Conservation (phyloP, 1,140 invertebrate species). For the Mya arenaria region DNA sequence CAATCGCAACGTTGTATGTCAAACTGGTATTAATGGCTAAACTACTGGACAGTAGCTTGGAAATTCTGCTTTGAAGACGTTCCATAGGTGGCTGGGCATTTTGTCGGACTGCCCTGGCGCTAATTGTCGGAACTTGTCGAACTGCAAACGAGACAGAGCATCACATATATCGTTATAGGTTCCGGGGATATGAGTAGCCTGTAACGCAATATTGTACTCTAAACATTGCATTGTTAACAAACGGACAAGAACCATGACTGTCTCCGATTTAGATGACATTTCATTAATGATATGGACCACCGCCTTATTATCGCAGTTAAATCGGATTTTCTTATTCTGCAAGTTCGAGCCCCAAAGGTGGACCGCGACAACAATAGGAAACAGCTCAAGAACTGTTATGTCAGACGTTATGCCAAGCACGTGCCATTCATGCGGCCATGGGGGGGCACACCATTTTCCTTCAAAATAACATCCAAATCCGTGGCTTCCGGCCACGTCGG, state of each 20-base stretch:
- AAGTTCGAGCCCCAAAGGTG: not conserved
- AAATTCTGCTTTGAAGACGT: not conserved
- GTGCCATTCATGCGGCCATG: no score
- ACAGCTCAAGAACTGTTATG: conserved; percentile 48
- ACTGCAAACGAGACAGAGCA: conserved; percentile 49
- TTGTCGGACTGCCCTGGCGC: not conserved
- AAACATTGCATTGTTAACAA: not conserved
- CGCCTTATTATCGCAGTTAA: conserved; percentile 37
- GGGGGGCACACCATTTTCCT: conserved; percentile 12
- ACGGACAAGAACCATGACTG: conserved; percentile 28
- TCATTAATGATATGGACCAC: conserved; percentile 17
- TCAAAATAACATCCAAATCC: conserved; percentile 27
- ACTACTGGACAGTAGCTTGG: not conserved
- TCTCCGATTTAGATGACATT: conserved; percentile 17
- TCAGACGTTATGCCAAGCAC: not conserved
- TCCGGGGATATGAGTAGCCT: conserved; percentile 38
- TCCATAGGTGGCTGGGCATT: conserved; percentile 2
- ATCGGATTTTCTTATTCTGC: conserved; percentile 31
- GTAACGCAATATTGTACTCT: conserved; percentile 42
- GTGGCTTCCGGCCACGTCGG: not conserved
- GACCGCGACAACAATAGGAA: conserved; percentile 46
- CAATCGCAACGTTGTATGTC: not conserved
- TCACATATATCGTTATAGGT: conserved; percentile 19
- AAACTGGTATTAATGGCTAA: not conserved
- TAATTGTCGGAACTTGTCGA: conserved; percentile 1